Evolutionary conservation across 2,888 invertebrate species (phyloP).

Genomic region (Anorthoa munda): DNA sequence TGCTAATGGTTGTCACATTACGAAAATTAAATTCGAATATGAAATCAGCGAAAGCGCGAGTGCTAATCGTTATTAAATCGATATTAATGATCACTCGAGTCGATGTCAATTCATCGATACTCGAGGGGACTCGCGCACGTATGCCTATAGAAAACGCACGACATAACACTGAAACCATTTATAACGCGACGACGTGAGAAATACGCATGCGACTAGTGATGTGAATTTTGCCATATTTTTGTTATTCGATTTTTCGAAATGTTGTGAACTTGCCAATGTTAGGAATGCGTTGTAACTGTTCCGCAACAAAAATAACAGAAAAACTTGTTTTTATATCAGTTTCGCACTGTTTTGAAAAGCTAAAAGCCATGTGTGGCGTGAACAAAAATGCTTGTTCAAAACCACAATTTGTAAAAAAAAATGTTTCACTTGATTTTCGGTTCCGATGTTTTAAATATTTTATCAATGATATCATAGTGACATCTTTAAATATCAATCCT

Average conservation of each 20-base stretch:
- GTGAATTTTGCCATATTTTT: constrained; percentile 31
- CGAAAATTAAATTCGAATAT: constrained; percentile 55
- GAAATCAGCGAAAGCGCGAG: constrained; percentile 39
- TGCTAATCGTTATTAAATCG: constrained; percentile 63
- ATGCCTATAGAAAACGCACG: constrained; percentile 60
- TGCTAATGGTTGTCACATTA: constrained; percentile 51
- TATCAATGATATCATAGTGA: background rate
- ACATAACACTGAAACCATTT: constrained; percentile 62
- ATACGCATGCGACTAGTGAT: constrained; percentile 50
- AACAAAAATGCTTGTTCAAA: constrained; percentile 17
- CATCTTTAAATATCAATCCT: too few species aligned
- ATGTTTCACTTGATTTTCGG: background rate
- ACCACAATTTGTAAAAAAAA: background rate
- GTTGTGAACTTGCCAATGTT: constrained; percentile 53
- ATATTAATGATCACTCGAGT: constrained; percentile 64
- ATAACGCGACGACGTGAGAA: constrained; percentile 62
- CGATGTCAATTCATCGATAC: constrained; percentile 66
- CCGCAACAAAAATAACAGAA: constrained; percentile 33
- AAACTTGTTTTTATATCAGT: constrained; percentile 39
- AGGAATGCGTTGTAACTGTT: constrained; percentile 22
- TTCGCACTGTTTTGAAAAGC: constrained; percentile 16
- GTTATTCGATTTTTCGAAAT: constrained; percentile 29
- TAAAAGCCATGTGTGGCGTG: constrained; percentile 6
- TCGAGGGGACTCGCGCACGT: constrained; percentile 55
- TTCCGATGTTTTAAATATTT: background rate